Evolutionary conservation across 2,113 vertebrate genomes (phyloP).

Genomic region (Eidolon helvum): DNA sequence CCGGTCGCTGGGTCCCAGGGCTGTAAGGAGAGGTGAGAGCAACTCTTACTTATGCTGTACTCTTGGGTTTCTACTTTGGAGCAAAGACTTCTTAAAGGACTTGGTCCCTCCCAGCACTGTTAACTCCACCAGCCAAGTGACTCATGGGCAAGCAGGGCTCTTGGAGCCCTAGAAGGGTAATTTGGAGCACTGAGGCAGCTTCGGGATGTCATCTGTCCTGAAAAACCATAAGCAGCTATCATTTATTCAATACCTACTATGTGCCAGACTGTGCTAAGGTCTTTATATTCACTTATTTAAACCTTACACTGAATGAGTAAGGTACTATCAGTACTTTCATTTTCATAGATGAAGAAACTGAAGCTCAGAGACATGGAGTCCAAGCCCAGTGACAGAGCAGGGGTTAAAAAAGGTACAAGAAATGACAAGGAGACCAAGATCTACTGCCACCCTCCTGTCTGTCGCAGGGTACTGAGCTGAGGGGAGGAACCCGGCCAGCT

Average conservation of each 20-base stretch:
- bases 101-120: not conserved
- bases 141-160: not conserved
- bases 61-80: not conserved
- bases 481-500: not conserved
- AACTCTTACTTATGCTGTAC: not conserved
- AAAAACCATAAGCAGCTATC: not conserved
- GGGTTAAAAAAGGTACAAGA: not conserved
- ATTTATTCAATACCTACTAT: not conserved
- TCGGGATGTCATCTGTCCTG: not conserved
- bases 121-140: not conserved
- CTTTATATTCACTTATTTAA: not conserved
- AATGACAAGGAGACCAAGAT: not conserved
- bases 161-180: not conserved
- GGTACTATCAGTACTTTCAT: not conserved
- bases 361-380: not conserved
- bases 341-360: not conserved
- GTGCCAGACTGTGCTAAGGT: not conserved
- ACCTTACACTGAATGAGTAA: not conserved
- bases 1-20: not conserved
- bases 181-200: not conserved
- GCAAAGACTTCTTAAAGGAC: not conserved
- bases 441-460: not conserved
- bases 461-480: not conserved
- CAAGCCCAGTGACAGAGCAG: not conserved
- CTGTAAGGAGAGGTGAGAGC: constrained; percentile 66